Evolutionary conservation across 1,140 invertebrate genomes (phyloP), one percentile per base, ranked within the genome.

Genomic region (Drosophila chauvacae): DNA sequence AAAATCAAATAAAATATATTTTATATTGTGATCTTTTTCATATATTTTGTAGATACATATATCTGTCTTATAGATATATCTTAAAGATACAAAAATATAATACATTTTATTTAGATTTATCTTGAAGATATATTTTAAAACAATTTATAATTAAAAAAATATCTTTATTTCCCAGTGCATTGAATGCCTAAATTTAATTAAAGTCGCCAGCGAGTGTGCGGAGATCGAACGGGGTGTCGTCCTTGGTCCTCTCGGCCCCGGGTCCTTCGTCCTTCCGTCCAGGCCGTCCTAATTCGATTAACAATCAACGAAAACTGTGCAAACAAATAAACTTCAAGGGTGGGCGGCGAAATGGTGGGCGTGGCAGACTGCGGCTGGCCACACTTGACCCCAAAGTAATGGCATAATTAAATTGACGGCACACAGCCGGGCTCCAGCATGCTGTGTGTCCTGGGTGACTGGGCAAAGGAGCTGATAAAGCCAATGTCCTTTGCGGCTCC

Each of bases 391-490:
- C 63, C 77, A 85, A 85, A 87, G 79, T 86, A 86, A 86, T 87
- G 57, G 75, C 76, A 83, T 87, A 79, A 86, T 86, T 87, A 83
- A 86, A 86, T 86, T 86, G 83, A 76, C 76, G 70, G 33, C 63
- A 65, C 26, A 56, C 55, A 61, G 45, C 48, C 11, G 30, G 47
- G 11, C 20, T 48, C 45, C 20, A 26, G 23, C 45, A 7, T 26
- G 23, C 33, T 10, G 41, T 30, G 30, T 23, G 61, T 30, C 48
- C 47, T 56, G 39, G 16, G 16, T 45, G 16, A 30, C 16, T 20
- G 51, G 53, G 35, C 35, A 60, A n/a, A 7, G 57, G 23, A 68
- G 18, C 51, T 47, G 53, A 62, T 44, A 45, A 63, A 60, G 58
- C 44, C 45, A 82, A 61, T 58, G 66, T 53, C 33, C 51, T 63